phyloP scores from a whole-genome alignment of 1,140 invertebrate species.

The Pinna nobilis region DNA sequence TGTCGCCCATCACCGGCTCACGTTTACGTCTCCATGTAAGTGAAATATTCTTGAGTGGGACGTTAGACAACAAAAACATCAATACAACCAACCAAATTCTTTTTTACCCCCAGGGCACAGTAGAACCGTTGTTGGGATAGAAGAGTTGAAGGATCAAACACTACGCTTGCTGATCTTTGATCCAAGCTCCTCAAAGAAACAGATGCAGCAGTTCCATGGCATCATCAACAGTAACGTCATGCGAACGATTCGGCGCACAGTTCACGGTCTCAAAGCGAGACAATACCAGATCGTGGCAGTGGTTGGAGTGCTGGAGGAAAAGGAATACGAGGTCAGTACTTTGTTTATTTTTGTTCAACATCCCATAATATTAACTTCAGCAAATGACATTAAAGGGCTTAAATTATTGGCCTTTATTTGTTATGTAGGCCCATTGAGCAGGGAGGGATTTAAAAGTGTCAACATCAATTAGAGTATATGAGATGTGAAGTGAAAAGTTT shows the following conservation, averaged over 20 bases:
- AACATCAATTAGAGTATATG: too few relatives aligned
- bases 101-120: conserved; percentile 83
- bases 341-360: too few relatives aligned
- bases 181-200: conserved; percentile 87
- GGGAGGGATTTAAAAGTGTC: too few relatives aligned
- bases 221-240: conserved; percentile 78
- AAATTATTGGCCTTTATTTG: too few relatives aligned
- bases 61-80: too few relatives aligned
- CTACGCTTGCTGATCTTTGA: conserved; percentile 88
- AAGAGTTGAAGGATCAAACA: conserved; percentile 82
- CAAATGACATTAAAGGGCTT: too few relatives aligned
- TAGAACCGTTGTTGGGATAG: conserved; percentile 90
- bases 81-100: neutral
- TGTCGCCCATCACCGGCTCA: too few relatives aligned
- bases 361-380: too few relatives aligned
- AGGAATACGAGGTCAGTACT: conserved; percentile 79
- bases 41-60: too few relatives aligned
- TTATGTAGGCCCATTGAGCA: too few relatives aligned
- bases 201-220: conserved; percentile 82
- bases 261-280: conserved; percentile 83
- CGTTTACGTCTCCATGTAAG: too few relatives aligned
- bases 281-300: conserved; percentile 92
- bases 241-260: conserved; percentile 84
- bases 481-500: too few relatives aligned
- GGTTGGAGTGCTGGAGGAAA: conserved; percentile 83